Conservation (phyloP, 2,797 vertebrate genomes). For the Cynodonichthys magdalenae region DNA sequence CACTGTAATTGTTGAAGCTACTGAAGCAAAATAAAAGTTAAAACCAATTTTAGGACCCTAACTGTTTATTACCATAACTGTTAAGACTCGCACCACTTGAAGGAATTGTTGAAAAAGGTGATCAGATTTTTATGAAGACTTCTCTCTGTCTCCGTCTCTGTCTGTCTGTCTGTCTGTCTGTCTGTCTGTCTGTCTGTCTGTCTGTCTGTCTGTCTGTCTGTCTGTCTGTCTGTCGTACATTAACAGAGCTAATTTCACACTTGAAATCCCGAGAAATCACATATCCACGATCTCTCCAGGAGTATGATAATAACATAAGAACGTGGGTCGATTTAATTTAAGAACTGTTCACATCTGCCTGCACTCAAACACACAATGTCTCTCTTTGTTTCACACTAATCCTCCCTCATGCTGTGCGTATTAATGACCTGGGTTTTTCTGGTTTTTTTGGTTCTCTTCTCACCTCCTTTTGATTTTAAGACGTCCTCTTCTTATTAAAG, state of each 20-base stretch:
- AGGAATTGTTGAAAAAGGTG: constrained; percentile 16
- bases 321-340: constrained; percentile 34
- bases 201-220: neutral
- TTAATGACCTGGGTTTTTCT: constrained; percentile 25
- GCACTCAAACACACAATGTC: constrained; percentile 23
- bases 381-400: constrained; percentile 36
- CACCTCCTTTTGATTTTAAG: constrained; percentile 37
- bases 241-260: constrained; percentile 56
- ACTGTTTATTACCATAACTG: no score
- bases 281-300: constrained; percentile 35
- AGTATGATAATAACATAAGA: constrained; percentile 50
- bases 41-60: constrained; percentile 7
- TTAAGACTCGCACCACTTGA: neutral
- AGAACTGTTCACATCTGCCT: constrained; percentile 35
- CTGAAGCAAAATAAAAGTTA: constrained; percentile 9
- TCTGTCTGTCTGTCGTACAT: constrained; percentile 19
- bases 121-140: no score
- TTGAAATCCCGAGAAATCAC: constrained; percentile 39
- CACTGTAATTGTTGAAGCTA: constrained; percentile 14
- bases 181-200: neutral
- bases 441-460: constrained; percentile 31
- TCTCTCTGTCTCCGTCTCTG: no score
- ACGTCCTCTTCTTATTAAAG: constrained; percentile 23
- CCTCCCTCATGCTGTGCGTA: constrained; percentile 31
- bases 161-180: neutral